These are phyloP conservation scores for Acrocephalus arundinaceus DNA, from an alignment of 2,113 vertebrate genomes.

Conservation along the genomic window DNA sequence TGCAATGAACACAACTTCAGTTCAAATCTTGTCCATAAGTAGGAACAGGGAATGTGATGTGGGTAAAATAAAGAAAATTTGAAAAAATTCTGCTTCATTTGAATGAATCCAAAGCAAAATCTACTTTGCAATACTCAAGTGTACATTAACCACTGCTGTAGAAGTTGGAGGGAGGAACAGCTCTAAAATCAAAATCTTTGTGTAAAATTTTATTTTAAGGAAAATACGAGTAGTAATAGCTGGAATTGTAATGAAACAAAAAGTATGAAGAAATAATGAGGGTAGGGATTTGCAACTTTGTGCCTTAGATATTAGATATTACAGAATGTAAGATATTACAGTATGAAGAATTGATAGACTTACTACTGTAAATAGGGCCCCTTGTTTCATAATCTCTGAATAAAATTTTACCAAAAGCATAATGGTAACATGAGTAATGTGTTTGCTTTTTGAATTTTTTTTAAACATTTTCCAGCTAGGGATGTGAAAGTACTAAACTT, in stretches of 20 bases:
- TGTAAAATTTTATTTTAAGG: background rate
- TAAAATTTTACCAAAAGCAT: background rate
- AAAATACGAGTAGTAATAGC: background rate
- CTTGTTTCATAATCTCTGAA: background rate
- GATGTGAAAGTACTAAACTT: background rate
- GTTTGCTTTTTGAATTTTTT: background rate
- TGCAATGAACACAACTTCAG: background rate
- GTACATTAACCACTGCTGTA: background rate
- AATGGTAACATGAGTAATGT: background rate
- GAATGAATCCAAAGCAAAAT: background rate
- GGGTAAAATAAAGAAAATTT: background rate
- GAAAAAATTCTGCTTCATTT: background rate
- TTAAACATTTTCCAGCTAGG: background rate
- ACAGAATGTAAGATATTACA: background rate
- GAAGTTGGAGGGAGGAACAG: background rate
- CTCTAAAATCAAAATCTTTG: background rate
- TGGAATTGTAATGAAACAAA: background rate
- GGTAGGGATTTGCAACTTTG: background rate
- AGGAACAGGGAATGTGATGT: background rate
- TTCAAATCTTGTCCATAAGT: background rate
- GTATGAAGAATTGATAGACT: background rate
- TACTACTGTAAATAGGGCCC: rapidly evolving
- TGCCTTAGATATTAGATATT: background rate
- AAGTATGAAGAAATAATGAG: background rate
- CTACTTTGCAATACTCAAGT: background rate